A percentile compares a stretch with the other conserved stretches of the same genome.
Evolutionary conservation across 2,113 vertebrate genomes (phyloP).

Genomic region (Oryzias curvinotus): DNA sequence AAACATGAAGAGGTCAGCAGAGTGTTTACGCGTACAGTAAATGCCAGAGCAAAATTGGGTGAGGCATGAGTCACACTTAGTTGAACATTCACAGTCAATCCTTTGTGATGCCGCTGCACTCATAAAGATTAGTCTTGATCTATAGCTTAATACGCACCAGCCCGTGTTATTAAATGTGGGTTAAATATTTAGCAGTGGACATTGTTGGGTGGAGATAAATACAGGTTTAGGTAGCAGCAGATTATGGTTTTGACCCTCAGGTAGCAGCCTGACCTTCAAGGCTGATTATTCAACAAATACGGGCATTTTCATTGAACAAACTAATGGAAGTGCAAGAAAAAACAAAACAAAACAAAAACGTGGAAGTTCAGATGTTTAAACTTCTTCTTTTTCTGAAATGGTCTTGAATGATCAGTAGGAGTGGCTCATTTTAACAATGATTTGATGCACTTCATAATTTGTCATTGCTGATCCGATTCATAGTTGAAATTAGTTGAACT

Average conservation of each 20-base stretch:
- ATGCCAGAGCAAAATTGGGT: conserved; percentile 28
- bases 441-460: background rate
- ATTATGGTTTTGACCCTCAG: conserved; percentile 56
- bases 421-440: no score
- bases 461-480: background rate
- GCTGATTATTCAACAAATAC: conserved; percentile 68
- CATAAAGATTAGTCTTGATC: conserved; percentile 41
- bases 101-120: conserved; percentile 19
- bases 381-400: no score
- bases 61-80: no score
- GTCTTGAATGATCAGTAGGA: no score
- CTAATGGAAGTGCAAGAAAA: no score
- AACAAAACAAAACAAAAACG: no score
- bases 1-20: conserved; percentile 36
- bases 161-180: conserved; percentile 56
- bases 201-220: conserved; percentile 64
- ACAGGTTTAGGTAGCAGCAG: conserved; percentile 31
- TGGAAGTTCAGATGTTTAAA: no score
- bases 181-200: conserved; percentile 36
- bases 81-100: conserved; percentile 11
- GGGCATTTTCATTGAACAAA: conserved; percentile 21
- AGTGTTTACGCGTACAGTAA: conserved; percentile 33
- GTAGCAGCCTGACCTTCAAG: conserved; percentile 70
- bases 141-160: conserved; percentile 37
- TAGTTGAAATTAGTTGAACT: background rate